phyloP scores from a whole-genome alignment of 1,140 invertebrate species.

The Drosophila nigromelanica region DNA sequence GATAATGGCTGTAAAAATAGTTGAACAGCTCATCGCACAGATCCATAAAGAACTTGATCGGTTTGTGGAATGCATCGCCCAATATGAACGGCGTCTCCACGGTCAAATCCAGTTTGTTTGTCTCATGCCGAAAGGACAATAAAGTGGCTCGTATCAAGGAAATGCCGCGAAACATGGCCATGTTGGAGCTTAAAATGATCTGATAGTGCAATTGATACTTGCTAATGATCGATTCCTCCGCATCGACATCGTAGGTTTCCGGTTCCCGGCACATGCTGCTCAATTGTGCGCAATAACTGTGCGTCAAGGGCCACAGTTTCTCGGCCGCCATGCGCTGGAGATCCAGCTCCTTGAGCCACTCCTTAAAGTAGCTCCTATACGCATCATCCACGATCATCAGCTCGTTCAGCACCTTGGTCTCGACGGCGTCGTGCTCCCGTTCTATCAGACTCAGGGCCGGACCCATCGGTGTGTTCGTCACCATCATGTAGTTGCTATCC shows the following conservation, averaged over 20 bases:
- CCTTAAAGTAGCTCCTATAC: constrained; percentile 31
- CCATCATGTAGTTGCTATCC: not conserved
- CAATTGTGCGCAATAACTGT: constrained; percentile 23
- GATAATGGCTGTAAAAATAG: constrained; percentile 51
- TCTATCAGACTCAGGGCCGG: not conserved
- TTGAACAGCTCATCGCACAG: constrained; percentile 67
- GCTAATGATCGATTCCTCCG: constrained; percentile 48
- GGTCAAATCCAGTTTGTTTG: constrained; percentile 28
- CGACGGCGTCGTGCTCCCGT: not conserved
- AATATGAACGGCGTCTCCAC: constrained; percentile 40
- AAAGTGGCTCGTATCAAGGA: constrained; percentile 28
- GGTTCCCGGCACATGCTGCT: constrained; percentile 45
- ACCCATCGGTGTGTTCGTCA: not conserved
- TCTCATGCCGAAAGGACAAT: constrained; percentile 43
- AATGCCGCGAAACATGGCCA: constrained; percentile 19
- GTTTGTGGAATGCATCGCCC: constrained; percentile 72
- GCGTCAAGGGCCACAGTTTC: constrained; percentile 40
- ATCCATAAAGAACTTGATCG: constrained; percentile 65
- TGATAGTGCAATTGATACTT: constrained; percentile 63
- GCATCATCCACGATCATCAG: constrained; percentile 46
- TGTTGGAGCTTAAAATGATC: constrained; percentile 50
- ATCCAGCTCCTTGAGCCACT: constrained; percentile 37
- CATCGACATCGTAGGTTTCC: constrained; percentile 31
- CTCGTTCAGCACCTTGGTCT: constrained; percentile 15
- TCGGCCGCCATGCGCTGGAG: constrained; percentile 54